These are phyloP conservation scores for Pseudochromis fuscus DNA, from an alignment of 2,797 vertebrate genomes.

Conservation along the genomic window DNA sequence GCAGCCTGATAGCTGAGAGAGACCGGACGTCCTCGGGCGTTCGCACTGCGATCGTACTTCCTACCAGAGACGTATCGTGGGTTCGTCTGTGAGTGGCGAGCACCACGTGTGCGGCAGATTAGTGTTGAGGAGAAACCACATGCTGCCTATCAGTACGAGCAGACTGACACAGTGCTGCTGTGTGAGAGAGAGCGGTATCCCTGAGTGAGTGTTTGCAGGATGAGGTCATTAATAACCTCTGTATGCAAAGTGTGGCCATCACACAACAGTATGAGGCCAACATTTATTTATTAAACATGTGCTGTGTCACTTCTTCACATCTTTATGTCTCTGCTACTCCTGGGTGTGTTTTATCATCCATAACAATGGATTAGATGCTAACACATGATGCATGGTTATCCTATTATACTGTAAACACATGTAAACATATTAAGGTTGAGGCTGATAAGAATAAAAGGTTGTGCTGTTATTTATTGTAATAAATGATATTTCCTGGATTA, in stretches of 20 bases:
- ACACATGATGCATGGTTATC: not conserved
- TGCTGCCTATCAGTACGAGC: conserved; percentile 71
- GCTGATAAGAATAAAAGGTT: too few species aligned
- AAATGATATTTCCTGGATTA: too few species aligned
- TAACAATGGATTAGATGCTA: not conserved
- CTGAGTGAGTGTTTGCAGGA: conserved; percentile 24
- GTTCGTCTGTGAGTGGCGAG: conserved; percentile 45
- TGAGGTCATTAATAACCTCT: conserved; percentile 46
- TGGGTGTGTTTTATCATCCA: not conserved
- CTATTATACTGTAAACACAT: too few species aligned
- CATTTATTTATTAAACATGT: not conserved
- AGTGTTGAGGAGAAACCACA: conserved; percentile 72
- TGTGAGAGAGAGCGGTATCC: conserved; percentile 28
- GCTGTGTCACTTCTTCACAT: conserved; percentile 1
- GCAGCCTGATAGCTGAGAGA: conserved; percentile 68
- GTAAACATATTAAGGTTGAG: too few species aligned
- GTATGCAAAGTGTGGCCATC: conserved; percentile 17
- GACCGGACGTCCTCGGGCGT: conserved; percentile 75
- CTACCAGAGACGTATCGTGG: conserved; percentile 61
- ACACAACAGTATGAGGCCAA: not conserved
- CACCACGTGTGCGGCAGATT: conserved; percentile 67
- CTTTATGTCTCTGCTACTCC: not conserved
- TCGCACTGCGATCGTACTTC: conserved; percentile 64
- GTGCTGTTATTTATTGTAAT: too few species aligned
- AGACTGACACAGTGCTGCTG: conserved; percentile 57